Evolutionary conservation across 2,113 vertebrate species (phyloP).

Genomic region (Tragulus kanchil): DNA sequence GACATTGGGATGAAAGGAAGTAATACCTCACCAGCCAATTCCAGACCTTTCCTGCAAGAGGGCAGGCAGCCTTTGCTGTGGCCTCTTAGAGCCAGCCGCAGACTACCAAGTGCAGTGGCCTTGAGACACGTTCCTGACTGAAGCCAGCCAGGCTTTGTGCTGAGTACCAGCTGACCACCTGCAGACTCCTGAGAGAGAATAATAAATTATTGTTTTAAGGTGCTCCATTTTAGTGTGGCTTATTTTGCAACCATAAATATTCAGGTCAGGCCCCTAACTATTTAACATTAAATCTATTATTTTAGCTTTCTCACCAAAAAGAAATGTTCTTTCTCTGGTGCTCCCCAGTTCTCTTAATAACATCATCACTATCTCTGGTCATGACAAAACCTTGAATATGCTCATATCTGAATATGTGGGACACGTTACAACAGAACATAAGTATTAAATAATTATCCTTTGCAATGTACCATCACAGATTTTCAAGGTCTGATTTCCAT

Average conservation of each 20-base stretch:
- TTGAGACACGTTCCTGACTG: background rate
- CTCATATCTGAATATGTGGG: background rate
- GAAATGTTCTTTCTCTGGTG: background rate
- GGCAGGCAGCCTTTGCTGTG: background rate
- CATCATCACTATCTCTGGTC: background rate
- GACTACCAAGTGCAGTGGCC: rapidly evolving
- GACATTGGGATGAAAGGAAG: background rate
- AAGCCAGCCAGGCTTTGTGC: background rate
- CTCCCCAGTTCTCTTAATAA: background rate
- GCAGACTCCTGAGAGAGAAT: rapidly evolving
- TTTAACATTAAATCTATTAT: background rate
- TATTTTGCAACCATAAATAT: background rate
- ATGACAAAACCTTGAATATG: background rate
- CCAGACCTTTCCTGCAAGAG: background rate
- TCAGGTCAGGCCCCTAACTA: background rate
- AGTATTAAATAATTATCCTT: background rate
- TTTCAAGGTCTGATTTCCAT: background rate
- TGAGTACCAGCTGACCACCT: background rate
- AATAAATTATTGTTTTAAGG: background rate
- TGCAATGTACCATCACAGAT: background rate
- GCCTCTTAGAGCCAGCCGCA: too few relatives aligned
- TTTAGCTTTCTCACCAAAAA: background rate
- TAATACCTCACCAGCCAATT: too few relatives aligned
- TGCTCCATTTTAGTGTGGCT: rapidly evolving
- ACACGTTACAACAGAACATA: background rate